Evolutionary conservation across 2,113 vertebrate genomes (phyloP), one percentile per base, ranked within the genome.

Genomic region (Puntigrus tetrazona): DNA sequence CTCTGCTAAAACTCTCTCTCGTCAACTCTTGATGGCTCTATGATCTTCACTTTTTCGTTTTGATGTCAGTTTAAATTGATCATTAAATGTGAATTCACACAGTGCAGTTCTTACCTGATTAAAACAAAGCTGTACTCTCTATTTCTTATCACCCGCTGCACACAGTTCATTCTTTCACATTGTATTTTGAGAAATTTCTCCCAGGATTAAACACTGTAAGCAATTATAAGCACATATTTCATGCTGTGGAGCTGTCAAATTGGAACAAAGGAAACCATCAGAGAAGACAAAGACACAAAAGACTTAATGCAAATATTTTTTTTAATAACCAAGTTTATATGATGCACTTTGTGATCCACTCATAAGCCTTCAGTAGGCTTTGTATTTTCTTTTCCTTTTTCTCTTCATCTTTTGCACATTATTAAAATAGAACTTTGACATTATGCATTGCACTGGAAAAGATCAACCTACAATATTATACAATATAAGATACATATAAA

Each of bases 371-470:
- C 91, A 93, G 93, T 88, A 91, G 91, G 88, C 91, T 89, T 86
- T 86, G 93, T 90, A 88, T 92, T 94, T 94, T 92, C 94, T 93
- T 95, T 94, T 92, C 88, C 90, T 94, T 85, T 94, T 86, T 93
- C 92, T 95, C 90, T 92, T 92, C 92, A 95, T 92, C 90, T 92
- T 91, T 95, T 95, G 95, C 91, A 94, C 95, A 95, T 96, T 95
- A 96, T 94, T 96, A 96, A 97, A 98, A 98, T 97, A 96, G 96
- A 96, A 95, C 95, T 97, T 98, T 95, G 93, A 95, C 94, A 95
- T 91, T 89, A 96, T 92, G 95, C 95, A 96, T 97, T 96, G 96
- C 96, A 97, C 94, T 94, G 94, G 94, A 95, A 92, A 93, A 93
- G 92, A 92, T 91, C 94, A 96, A 96, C 95, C 95, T 97, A 97